Base-by-base conservation (phyloP, 2,888 invertebrate genomes). In the Embidobia sp. region DNA sequence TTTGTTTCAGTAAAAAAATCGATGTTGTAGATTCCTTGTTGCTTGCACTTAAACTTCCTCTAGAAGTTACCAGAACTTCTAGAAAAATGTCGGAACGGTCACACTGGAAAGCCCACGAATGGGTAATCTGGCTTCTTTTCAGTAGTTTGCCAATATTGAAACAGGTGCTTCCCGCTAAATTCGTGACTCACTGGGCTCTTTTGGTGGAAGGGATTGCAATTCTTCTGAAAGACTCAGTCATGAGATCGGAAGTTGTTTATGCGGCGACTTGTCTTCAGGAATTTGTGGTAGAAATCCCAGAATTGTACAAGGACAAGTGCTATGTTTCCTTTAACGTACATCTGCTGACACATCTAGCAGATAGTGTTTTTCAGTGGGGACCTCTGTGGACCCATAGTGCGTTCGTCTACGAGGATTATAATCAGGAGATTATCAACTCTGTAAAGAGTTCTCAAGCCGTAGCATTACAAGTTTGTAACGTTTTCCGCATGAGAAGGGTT, bases 41-140 rank as follows among this genome's bases (percentile, higher is more conserved):
- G 29, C 44, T 66, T 35, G 66, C 74, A 11, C 53, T 22, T 46
- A 49, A 61, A 18, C 66, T 66, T 19, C 15, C 59, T 35, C 27
- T 46, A 37, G 66, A 66, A 13, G 51, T 51, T 19, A 51, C 46
- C 0, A 67, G 74, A 74, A 61, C 67, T 10, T 10, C 26, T 2
- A 8, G 61, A 16, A 42, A 35, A 44, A 74, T 74, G 51, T 51
- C 55, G 27, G 74, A 74, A n/a, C 42, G 42, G 1, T 16, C 27
- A 8, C 33, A 75, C 55, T 75, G 35, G 61, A 75, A 75, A 37
- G 75, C 67, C 15, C 75, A 75, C 33, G 67, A 67, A 48, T 75
- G 15, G 13, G 22, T 22, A 22, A 22, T 6, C 3, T 22, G 22
- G 22, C 6, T 22, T 4, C 3, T 22, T 4, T 22, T 3, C 22